Conservation (phyloP, 2,888 invertebrate genomes). For the Zaprionus obscuricornis region DNA sequence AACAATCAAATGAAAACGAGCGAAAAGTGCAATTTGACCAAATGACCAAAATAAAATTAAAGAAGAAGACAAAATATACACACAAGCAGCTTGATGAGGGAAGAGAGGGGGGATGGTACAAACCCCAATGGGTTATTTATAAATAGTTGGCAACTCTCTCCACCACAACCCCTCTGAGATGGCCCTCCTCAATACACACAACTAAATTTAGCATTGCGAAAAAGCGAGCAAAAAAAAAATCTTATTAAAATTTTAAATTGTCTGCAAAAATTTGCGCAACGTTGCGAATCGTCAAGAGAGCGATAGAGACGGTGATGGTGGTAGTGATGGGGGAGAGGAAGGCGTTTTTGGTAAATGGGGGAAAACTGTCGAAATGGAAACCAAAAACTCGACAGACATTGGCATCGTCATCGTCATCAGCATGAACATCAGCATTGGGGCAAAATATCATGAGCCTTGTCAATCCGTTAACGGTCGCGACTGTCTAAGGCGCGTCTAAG, state of each 20-base stretch:
- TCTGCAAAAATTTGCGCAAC: slow-evolving; percentile 67
- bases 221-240: slow-evolving; percentile 19
- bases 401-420: slow-evolving; percentile 19
- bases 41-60: too few species aligned
- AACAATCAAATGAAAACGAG: slow-evolving; percentile 7
- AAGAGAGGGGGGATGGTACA: too few species aligned
- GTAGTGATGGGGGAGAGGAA: neutral
- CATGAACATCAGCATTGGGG: slow-evolving; percentile 4
- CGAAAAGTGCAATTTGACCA: too few species aligned
- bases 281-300: slow-evolving; percentile 52
- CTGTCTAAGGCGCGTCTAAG: slow-evolving; percentile 71
- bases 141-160: slow-evolving; percentile 21
- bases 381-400: slow-evolving; percentile 54
- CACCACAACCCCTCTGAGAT: neutral
- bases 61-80: too few species aligned
- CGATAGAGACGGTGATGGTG: neutral
- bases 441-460: slow-evolving; percentile 58
- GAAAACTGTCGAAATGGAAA: slow-evolving; percentile 61
- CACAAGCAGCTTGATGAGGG: too few species aligned
- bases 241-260: slow-evolving; percentile 75
- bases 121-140: slow-evolving; percentile 55
- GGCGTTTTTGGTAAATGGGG: slow-evolving; percentile 9
- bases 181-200: neutral
- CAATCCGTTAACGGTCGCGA: slow-evolving; percentile 31
- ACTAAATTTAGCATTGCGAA: slow-evolving; percentile 66